Evolutionary conservation across 2,797 vertebrate genomes (phyloP), one percentile per base, ranked within the genome.

Genomic region (Cichlasoma orientale): DNA sequence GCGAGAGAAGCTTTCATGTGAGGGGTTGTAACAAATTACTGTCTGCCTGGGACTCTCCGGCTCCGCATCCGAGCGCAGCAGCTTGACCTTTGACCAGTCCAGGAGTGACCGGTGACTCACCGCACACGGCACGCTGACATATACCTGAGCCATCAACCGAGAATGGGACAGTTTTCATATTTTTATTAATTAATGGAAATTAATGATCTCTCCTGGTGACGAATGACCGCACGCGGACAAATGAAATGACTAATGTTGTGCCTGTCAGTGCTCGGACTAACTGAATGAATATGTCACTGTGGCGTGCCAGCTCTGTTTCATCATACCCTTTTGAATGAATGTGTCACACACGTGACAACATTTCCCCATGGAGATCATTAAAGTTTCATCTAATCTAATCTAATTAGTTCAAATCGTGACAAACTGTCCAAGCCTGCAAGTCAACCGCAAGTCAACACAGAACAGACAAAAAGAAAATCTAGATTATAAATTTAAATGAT

Each of bases 311-410:
- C 7, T 58, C 54, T 6, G 69, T 72, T 88, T 82, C 77, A 82
- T 47, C 44, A n/a, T 25, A 69, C 71, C 57, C 31, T 82, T 79
- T 74, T 84, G 86, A 91, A 83, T 87, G 80, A 77, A 81, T 79
- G 80, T 89, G 89, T 90, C 92, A 92, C 78, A 82, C 78, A 79
- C 77, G 82, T 92, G 85, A 82, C 44, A 83, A 63, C 74, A 87
- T 86, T 57, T 91, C 90, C 92, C 91, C 55, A 66, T 52, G 91
- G 91, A 90, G 79, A 89, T 91, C 87, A 92, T 92, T 94, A 92
- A 94, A 92, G 79, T 91, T 92, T 92, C 68, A 92, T 90, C 87
- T 84, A 85, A 91, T 93, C 92, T 87, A 82, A 86, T 94, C 78
- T 88, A 89, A 93, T 93, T 89, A 93, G 88, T 75, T 75, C 81